Evolutionary conservation across 2,797 vertebrate species (phyloP), one percentile per base, ranked within the genome.

Genomic region (Oceanodroma leucorhoa): DNA sequence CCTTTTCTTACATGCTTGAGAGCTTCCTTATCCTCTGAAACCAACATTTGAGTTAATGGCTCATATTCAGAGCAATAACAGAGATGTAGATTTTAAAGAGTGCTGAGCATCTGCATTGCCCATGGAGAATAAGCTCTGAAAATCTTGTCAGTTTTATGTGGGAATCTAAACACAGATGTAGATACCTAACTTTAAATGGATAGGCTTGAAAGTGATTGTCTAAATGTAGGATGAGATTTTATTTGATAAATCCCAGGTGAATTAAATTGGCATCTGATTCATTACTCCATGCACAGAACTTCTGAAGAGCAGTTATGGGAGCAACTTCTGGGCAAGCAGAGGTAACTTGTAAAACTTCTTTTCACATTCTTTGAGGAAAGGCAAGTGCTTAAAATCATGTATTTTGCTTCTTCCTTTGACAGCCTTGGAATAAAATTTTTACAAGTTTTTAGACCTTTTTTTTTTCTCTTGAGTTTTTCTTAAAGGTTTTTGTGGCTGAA

Each of bases 161-260:
- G 40, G 32, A 89, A 73, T 11, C 4, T 57, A 80, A 84, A 60
- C 14, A 76, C 13, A 78, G n/a, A 57, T 21, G 38, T 50, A 65
- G 57, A 48, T 65, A 90, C 54, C 57, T 62, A 84, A 48, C 10
- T 51, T 93, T 55, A 76, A 90, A 72, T 36, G 15, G 36, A 87
- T 29, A 64, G 26, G 48, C 58, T 81, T 92, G 72, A 87, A 89
- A 91, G 41, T 26, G 26, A 46, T 34, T 77, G 60, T 36, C 48
- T 80, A 80, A 89, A 80, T 29, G 60, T 40, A 80, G 41, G 27
- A 87, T 26, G n/a, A 85, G 14, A 50, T 65, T 96, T 91, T 78
- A 73, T 73, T 90, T 79, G 77, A 67, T 67, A 95, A 93, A 93
- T 79, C 36, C 51, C 78, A 91, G 77, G 76, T 91, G 51, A 88